Evolutionary conservation across 2,797 vertebrate genomes (phyloP).

Genomic region (Notolepis coatsorum): DNA sequence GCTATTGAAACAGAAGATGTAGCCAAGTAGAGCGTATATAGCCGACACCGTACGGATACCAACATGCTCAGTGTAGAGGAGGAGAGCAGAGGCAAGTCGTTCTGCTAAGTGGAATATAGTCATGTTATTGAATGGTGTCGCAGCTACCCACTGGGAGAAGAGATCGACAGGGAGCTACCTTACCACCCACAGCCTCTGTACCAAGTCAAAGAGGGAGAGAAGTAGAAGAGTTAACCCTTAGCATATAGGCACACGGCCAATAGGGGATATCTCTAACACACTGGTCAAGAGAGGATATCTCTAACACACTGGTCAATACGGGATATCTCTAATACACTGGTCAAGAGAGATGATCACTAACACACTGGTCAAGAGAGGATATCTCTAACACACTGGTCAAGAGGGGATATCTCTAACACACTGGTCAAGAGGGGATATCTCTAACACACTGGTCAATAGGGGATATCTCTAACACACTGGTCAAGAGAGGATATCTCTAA

Average conservation of each 20-base stretch:
- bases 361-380: slow-evolving; percentile 66
- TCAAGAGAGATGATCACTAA: slow-evolving; percentile 23
- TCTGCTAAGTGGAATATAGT: slow-evolving; percentile 14
- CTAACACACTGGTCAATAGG: no score
- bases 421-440: no score
- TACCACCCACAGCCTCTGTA: slow-evolving; percentile 44
- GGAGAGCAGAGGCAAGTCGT: slow-evolving; percentile 7
- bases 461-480: no score
- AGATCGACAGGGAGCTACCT: slow-evolving; percentile 42
- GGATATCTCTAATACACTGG: slow-evolving; percentile 40
- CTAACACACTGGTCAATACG: no score
- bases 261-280: slow-evolving; percentile 39
- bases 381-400: no score
- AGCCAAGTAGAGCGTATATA: background rate
- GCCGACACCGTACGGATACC: background rate
- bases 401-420: no score
- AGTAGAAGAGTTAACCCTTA: slow-evolving; percentile 54
- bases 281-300: no score
- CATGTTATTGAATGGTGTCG: slow-evolving; percentile 2
- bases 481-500: no score
- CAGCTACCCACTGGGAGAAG: slow-evolving; percentile 22
- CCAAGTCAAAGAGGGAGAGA: slow-evolving; percentile 24
- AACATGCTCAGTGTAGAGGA: slow-evolving; percentile 3
- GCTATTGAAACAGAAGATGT: background rate
- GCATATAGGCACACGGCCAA: slow-evolving; percentile 33